Conservation (phyloP, 2,888 invertebrate genomes). For the Nudaria mundana region DNA sequence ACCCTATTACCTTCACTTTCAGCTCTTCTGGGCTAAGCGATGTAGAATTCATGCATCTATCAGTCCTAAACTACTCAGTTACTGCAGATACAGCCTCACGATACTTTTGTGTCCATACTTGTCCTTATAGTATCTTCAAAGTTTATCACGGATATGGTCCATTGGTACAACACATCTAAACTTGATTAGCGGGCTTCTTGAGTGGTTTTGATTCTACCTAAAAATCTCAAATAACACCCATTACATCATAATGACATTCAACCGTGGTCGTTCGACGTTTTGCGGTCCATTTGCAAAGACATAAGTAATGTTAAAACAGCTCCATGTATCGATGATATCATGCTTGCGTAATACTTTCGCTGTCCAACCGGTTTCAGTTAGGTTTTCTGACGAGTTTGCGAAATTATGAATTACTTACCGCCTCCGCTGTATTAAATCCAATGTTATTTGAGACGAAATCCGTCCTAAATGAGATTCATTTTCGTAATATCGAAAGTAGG, state of each 20-base stretch:
- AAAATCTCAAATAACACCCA: too few species aligned
- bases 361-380: slow-evolving; percentile 22
- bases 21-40: too few species aligned
- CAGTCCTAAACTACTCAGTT: too few species aligned
- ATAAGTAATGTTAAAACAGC: neutral
- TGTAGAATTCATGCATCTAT: too few species aligned
- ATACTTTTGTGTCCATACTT: too few species aligned
- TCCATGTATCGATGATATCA: slow-evolving; percentile 22
- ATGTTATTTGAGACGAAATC: slow-evolving; percentile 5
- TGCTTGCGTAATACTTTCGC: slow-evolving; percentile 31
- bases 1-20: too few species aligned
- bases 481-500: slow-evolving; percentile 3
- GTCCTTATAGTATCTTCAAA: too few species aligned
- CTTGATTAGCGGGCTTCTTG: too few species aligned
- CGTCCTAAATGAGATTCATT: slow-evolving; percentile 1
- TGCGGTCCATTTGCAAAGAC: neutral
- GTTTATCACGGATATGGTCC: too few species aligned
- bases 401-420: slow-evolving; percentile 33
- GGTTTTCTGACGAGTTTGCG: slow-evolving; percentile 25
- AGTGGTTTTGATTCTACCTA: too few species aligned
- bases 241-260: neutral
- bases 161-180: too few species aligned
- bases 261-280: neutral
- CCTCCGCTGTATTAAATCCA: slow-evolving; percentile 13
- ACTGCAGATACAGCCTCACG: too few species aligned